A percentile compares a stretch with the other conserved stretches of the same genome.
phyloP scores from a whole-genome alignment of 2,113 vertebrate genomes.

The Planiliza haematocheilus region DNA sequence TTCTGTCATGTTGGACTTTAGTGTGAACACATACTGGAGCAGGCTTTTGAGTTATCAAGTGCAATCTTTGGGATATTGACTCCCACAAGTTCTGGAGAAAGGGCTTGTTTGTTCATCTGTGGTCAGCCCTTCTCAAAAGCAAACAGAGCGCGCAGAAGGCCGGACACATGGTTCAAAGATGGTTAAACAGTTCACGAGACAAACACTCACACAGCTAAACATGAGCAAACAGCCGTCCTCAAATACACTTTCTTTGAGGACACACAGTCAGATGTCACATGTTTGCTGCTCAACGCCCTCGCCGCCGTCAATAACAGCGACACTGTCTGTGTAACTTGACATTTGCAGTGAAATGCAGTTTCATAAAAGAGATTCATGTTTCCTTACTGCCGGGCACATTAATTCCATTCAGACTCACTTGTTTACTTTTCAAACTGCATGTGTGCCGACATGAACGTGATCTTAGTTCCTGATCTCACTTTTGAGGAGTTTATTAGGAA shows the following conservation, averaged over 20 bases:
- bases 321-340: not conserved
- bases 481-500: not conserved
- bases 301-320: not conserved
- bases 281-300: not conserved
- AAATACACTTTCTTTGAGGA: not conserved
- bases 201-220: not conserved
- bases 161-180: not conserved
- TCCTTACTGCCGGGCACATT: not conserved
- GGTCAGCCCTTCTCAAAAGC: not conserved
- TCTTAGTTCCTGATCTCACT: not conserved
- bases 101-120: not conserved
- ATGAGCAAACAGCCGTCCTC: not conserved
- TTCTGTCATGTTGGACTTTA: not conserved
- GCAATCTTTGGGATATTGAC: too few relatives aligned
- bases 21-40: too few relatives aligned
- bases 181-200: not conserved
- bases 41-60: too few relatives aligned
- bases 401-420: not conserved
- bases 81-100: too few relatives aligned
- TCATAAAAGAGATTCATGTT: not conserved
- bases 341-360: not conserved
- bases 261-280: constrained; percentile 5
- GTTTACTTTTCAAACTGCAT: not conserved
- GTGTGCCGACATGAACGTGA: too few relatives aligned
- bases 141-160: not conserved